Percentiles rank a stretch among this genome's conserved stretches.
Evolutionary conservation across 2,888 invertebrate genomes (phyloP).

Genomic region (Tupiocoris notatus): DNA sequence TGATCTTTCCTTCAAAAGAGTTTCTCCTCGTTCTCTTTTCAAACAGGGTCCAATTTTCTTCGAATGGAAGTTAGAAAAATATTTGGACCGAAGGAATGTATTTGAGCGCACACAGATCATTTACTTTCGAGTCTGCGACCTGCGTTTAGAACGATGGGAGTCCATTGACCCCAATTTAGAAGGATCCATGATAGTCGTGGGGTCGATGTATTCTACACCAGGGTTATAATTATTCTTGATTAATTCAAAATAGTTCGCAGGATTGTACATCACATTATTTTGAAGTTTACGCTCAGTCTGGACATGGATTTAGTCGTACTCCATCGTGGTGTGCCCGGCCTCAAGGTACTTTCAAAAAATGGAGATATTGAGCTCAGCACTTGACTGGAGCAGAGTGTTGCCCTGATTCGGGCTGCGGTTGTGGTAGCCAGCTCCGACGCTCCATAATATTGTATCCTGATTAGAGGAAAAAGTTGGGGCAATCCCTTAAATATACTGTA

Average conservation of each 20-base stretch:
- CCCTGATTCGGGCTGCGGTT: too few relatives aligned
- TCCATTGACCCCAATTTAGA: too few relatives aligned
- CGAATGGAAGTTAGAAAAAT: background rate
- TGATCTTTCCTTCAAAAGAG: background rate
- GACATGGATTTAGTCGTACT: too few relatives aligned
- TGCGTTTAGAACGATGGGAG: background rate
- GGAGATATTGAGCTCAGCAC: conserved; percentile 1
- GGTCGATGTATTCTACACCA: background rate
- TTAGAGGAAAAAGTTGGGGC: background rate
- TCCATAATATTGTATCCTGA: background rate
- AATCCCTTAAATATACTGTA: background rate
- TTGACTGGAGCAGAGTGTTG: background rate
- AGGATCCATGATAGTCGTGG: background rate
- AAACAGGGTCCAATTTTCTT: background rate
- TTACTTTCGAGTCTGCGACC: background rate
- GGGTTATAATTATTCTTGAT: too few relatives aligned
- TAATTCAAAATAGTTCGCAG: too few relatives aligned
- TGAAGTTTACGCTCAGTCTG: background rate
- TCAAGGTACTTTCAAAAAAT: background rate
- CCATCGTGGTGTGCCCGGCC: background rate
- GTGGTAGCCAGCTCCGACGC: too few relatives aligned
- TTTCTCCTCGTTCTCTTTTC: background rate
- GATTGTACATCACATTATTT: background rate
- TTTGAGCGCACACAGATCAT: background rate
- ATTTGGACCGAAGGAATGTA: background rate